Conservation (phyloP, 2,888 invertebrate species). For the Lapara coniferarum region DNA sequence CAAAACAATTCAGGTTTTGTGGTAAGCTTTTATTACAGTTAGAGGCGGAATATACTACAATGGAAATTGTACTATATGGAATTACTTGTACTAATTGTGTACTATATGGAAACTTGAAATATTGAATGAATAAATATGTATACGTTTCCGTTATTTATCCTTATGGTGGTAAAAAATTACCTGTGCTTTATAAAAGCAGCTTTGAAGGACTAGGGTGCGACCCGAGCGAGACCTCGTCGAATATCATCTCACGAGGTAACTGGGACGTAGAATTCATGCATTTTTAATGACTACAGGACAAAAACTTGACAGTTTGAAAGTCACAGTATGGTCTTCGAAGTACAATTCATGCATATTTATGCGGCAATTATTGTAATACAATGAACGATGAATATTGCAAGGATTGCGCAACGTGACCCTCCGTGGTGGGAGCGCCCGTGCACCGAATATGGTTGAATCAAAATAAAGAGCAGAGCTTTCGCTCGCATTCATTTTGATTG, state of each 20-base stretch:
- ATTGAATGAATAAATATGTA: background rate
- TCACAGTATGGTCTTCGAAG: conserved; percentile 61
- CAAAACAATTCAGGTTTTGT: background rate
- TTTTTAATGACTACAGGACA: conserved; percentile 70
- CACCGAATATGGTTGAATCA: conserved; percentile 46
- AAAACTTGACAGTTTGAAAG: conserved; percentile 73
- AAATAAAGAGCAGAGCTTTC: conserved; percentile 14
- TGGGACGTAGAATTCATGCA: conserved; percentile 60
- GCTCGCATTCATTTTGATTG: conserved; percentile 3
- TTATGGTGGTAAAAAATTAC: conserved; percentile 19
- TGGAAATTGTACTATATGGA: too few species aligned
- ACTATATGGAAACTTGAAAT: conserved; percentile 4
- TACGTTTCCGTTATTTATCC: conserved; percentile 9
- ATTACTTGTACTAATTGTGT: too few species aligned
- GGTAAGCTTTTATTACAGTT: too few species aligned
- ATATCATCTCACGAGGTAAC: conserved; percentile 45
- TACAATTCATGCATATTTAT: conserved; percentile 77
- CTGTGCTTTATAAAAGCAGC: conserved; percentile 37
- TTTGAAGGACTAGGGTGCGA: conserved; percentile 42
- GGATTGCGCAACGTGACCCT: conserved; percentile 58
- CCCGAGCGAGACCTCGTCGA: conserved; percentile 48
- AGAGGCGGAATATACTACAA: background rate
- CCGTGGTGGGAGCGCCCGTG: conserved; percentile 40
- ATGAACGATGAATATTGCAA: conserved; percentile 72
- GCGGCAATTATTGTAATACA: conserved; percentile 75